Conservation (phyloP, 2,113 vertebrate species). For the Seriola dumerili region DNA sequence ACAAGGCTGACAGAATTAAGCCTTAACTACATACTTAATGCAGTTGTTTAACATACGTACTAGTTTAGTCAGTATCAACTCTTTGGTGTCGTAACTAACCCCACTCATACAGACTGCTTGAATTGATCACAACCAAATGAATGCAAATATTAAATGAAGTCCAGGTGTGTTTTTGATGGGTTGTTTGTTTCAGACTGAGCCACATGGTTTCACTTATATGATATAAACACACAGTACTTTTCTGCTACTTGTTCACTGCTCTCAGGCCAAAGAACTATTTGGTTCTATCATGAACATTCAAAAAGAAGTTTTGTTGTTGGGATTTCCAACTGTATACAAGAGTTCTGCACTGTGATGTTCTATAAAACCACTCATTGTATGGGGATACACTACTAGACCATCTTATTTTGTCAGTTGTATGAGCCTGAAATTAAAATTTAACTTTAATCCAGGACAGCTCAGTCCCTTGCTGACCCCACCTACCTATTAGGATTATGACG, state of each 20-base stretch:
- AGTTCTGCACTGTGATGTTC: conserved; percentile 4
- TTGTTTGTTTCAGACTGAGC: background rate
- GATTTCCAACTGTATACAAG: background rate
- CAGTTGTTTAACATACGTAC: background rate
- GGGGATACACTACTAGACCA: conserved; percentile 1
- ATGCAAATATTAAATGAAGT: background rate
- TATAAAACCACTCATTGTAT: background rate
- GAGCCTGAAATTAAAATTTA: background rate
- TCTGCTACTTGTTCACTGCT: background rate
- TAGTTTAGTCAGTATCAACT: background rate
- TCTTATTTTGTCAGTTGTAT: background rate
- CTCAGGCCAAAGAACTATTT: conserved; percentile 35
- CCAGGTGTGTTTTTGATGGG: background rate
- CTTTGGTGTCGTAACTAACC: background rate
- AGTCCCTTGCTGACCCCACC: too few relatives aligned
- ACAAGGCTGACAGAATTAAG: background rate
- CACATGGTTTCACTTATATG: background rate
- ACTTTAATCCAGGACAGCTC: background rate
- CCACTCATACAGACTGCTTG: background rate
- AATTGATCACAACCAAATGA: conserved; percentile 3
- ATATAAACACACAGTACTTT: background rate
- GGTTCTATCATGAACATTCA: background rate
- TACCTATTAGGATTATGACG: background rate
- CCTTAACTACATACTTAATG: too few relatives aligned
- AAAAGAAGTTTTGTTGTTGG: background rate